phyloP scores from a whole-genome alignment of 2,113 vertebrate species.

The Sminthopsis crassicaudata region DNA sequence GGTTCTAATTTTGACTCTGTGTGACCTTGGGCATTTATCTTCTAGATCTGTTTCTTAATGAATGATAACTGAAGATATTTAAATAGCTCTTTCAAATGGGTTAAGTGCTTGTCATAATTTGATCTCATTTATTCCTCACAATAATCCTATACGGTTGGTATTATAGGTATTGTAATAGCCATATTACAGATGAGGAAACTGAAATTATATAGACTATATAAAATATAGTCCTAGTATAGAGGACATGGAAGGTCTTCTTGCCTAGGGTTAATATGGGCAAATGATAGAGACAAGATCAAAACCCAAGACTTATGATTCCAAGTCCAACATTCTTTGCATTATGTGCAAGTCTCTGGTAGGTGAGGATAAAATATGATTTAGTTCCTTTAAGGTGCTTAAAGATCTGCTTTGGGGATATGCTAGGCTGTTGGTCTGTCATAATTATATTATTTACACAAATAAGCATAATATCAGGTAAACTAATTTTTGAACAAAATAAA shows the following conservation, averaged over 20 bases:
- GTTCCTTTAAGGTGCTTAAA: neutral
- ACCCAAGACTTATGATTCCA: neutral
- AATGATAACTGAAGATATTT: neutral
- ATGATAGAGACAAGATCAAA: neutral
- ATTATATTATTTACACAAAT: neutral
- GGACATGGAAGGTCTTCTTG: neutral
- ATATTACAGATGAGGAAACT: neutral
- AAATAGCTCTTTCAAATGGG: neutral
- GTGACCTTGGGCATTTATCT: neutral
- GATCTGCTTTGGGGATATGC: neutral
- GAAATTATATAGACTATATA: no score
- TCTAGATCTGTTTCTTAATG: neutral
- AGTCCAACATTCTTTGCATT: neutral
- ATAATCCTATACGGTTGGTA: neutral
- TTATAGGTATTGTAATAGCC: neutral
- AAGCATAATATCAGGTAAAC: neutral
- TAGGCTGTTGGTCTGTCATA: neutral
- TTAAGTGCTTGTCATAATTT: neutral
- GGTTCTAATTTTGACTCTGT: neutral
- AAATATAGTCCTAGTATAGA: no score
- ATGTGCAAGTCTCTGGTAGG: neutral
- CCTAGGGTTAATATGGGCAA: neutral
- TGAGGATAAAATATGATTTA: neutral
- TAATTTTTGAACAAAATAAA: neutral
- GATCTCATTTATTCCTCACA: neutral